Evolutionary conservation across 2,113 vertebrate genomes (phyloP).

Genomic region (Paraplagusia blochii): DNA sequence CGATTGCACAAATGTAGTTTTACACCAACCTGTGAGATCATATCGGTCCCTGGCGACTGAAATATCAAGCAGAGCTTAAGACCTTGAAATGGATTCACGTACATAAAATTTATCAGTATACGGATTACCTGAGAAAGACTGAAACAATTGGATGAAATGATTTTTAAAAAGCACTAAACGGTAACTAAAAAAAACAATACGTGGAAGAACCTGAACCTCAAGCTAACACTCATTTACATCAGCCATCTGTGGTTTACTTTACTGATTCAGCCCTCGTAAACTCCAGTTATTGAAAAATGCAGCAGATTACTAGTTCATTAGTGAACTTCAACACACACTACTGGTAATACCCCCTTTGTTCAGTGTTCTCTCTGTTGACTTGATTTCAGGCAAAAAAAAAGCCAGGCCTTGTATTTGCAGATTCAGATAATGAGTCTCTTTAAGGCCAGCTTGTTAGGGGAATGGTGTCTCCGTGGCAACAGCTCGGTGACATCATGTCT

Average conservation of each 20-base stretch:
- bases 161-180: constrained; percentile 33
- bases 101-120: constrained; percentile 13
- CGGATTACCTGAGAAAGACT: constrained; percentile 63
- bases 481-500: constrained; percentile 38
- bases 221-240: constrained; percentile 73
- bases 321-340: background rate
- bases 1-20: too few relatives aligned
- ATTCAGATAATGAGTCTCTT: constrained; percentile 51
- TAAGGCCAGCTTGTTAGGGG: constrained; percentile 60
- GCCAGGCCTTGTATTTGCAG: constrained; percentile 40
- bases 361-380: constrained; percentile 11
- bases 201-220: constrained; percentile 39
- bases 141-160: constrained; percentile 19
- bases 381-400: constrained; percentile 19
- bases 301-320: constrained; percentile 28
- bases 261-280: constrained; percentile 20
- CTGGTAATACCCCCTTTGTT: background rate
- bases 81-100: constrained; percentile 3
- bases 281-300: constrained; percentile 38
- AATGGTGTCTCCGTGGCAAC: constrained; percentile 51
- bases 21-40: too few relatives aligned
- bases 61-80: constrained; percentile 1
- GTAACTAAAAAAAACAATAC: background rate
- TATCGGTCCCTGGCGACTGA: too few relatives aligned
- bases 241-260: constrained; percentile 47